These are phyloP conservation scores for Porites lutea DNA, from an alignment of 64 coral and sea anemone species.

Conservation along the genomic window DNA sequence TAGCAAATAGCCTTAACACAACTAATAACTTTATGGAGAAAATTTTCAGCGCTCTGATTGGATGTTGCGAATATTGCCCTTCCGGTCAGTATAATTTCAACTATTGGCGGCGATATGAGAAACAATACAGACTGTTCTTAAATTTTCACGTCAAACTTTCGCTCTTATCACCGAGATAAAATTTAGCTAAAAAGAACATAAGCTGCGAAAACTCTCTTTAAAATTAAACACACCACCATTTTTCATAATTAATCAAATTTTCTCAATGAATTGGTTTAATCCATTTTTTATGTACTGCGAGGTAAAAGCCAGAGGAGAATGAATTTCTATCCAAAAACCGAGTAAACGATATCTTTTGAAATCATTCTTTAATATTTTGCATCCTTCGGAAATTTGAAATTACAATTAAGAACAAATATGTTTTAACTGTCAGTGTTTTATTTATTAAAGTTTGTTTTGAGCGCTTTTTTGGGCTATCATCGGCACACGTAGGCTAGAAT, in stretches of 20 bases:
- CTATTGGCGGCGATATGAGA: not conserved
- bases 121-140: constrained; percentile 1
- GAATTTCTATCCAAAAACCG: not conserved
- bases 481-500: too few species aligned
- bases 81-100: not conserved
- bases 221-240: not conserved
- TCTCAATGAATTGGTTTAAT: not conserved
- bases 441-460: too few species aligned
- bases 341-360: not conserved
- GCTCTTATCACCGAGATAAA: not conserved
- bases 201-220: not conserved
- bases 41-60: constrained; percentile 16
- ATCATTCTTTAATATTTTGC: not conserved
- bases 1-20: not conserved
- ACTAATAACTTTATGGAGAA: constrained; percentile 15
- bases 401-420: not conserved
- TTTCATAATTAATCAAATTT: not conserved
- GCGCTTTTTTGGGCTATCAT: too few species aligned
- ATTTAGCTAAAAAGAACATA: not conserved
- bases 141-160: not conserved
- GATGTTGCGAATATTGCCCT: not conserved
- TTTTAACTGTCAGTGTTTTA: too few species aligned
- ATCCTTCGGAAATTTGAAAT: not conserved
- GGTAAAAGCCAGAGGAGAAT: not conserved
- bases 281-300: not conserved